Base-by-base conservation (phyloP, 2,888 invertebrate species). In the Sesia bembeciformis region DNA sequence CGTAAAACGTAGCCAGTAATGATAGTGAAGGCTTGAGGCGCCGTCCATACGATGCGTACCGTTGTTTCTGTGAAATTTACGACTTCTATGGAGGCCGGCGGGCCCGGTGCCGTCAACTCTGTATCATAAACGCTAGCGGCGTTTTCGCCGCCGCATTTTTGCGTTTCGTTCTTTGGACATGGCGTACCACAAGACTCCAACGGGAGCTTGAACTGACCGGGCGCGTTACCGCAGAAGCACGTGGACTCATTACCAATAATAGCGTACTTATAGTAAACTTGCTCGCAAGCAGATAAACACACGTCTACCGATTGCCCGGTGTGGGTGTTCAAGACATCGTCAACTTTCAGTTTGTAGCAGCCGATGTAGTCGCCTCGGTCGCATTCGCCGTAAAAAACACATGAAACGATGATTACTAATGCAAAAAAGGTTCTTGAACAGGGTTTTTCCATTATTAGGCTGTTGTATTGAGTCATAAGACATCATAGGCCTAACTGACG, bases 81-180 rank as follows among this genome's bases (percentile, higher is more conserved):
- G 3, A 94, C 76, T 52, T 82, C 74, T 39, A 95, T 70, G 56
- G 92, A 87, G 58, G 86, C 82, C 0, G 96, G 95, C n/a, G 94
- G 93, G 4, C 94, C 93, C 23, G 95, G 93, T 5, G 91, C 92
- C 49, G 72, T 67, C n/a, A 90, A 78, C 42, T 92, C 93, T 0
- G 94, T 94, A 49, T 92, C 91, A 67, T 94, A 95, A 40, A 94
- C 92, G 62, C 93, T 93, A 55, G 92, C 92, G 0, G 93, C 91
- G 40, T 90, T 90, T 1, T 89, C 79, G 0, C 94, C 94, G 1
- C 95, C 95, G 70, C 95, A 95, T 57, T 89, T 89, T 65, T 92
- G 91, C 0, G 85, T 84, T 41, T 90, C 87, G 68, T 93, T 93
- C 56, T 91, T 91, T 4, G 88, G 83, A 63, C 95, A 95, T 0